Conservation (phyloP, 2,113 vertebrate species). For the Chamaea fasciata region DNA sequence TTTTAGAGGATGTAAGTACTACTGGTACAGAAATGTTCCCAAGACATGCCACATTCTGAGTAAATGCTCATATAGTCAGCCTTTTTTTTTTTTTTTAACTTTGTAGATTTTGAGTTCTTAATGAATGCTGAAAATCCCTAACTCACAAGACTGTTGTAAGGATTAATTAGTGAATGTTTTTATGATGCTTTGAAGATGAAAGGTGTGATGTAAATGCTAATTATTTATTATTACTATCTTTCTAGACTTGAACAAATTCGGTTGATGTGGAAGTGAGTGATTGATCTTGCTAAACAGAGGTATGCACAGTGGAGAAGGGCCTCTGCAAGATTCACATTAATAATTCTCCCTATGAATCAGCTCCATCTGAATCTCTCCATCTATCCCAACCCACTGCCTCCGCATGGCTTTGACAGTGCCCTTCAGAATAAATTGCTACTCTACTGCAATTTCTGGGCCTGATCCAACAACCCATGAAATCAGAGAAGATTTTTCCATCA, state of each 20-base stretch:
- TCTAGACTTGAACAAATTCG: background rate
- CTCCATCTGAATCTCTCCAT: background rate
- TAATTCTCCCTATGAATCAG: background rate
- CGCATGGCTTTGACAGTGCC: background rate
- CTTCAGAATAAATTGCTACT: background rate
- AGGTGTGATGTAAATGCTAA: constrained; percentile 53
- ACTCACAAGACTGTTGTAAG: background rate
- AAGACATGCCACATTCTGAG: background rate
- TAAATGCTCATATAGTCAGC: background rate
- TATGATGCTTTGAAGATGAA: constrained; percentile 49
- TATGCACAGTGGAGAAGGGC: background rate
- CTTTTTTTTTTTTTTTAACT: background rate
- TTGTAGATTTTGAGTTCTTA: background rate
- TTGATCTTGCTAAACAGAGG: constrained; percentile 27
- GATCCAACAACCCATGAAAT: background rate
- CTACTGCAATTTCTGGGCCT: background rate
- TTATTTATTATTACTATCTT: constrained; percentile 54
- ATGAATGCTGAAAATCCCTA: constrained; percentile 23
- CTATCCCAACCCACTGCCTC: background rate
- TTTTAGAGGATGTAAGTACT: background rate
- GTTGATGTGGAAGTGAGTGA: background rate
- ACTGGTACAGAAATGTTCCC: background rate
- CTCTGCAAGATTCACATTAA: background rate
- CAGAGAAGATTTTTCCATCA: background rate
- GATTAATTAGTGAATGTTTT: constrained; percentile 47